A percentile compares a stretch with the other conserved stretches of the same genome.
These are phyloP conservation scores for Calypte anna DNA, from an alignment of 2,113 vertebrate species.

Conservation along the genomic window DNA sequence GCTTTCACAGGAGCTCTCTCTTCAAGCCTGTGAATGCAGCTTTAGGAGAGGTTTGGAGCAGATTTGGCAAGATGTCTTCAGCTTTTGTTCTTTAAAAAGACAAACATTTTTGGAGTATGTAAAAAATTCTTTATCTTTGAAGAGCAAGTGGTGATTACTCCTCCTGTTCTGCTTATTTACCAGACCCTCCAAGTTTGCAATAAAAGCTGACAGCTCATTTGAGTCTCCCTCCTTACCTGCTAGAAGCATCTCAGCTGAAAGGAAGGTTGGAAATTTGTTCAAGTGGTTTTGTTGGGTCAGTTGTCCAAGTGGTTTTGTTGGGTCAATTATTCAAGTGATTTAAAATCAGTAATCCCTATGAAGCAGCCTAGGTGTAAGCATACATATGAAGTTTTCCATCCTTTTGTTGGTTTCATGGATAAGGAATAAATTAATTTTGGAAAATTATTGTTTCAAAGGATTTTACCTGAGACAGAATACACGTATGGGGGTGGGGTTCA, in stretches of 20 bases:
- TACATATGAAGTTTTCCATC: background rate
- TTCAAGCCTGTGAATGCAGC: background rate
- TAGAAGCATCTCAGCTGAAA: background rate
- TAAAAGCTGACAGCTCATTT: background rate
- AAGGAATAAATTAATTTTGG: background rate
- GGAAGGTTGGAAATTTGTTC: background rate
- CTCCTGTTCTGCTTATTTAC: background rate
- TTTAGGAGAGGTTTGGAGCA: background rate
- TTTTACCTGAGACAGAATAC: background rate
- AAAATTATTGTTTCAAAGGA: background rate
- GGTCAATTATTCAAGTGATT: background rate
- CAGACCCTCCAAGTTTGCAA: background rate
- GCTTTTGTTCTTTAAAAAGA: background rate
- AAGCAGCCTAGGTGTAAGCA: background rate
- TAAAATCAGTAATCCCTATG: background rate
- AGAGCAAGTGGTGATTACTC: background rate
- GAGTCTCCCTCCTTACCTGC: background rate
- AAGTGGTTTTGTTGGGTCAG: background rate
- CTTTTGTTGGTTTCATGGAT: background rate
- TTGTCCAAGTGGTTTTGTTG: background rate
- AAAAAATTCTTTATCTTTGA: constrained; percentile 7
- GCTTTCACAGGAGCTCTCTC: background rate
- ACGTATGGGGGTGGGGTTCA: background rate
- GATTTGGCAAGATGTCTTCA: background rate
- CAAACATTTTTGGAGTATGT: background rate